A percentile compares a stretch with the other conserved stretches of the same genome.
Evolutionary conservation across 2,113 vertebrate species (phyloP).

Genomic region (Chaenocephalus aceratus): DNA sequence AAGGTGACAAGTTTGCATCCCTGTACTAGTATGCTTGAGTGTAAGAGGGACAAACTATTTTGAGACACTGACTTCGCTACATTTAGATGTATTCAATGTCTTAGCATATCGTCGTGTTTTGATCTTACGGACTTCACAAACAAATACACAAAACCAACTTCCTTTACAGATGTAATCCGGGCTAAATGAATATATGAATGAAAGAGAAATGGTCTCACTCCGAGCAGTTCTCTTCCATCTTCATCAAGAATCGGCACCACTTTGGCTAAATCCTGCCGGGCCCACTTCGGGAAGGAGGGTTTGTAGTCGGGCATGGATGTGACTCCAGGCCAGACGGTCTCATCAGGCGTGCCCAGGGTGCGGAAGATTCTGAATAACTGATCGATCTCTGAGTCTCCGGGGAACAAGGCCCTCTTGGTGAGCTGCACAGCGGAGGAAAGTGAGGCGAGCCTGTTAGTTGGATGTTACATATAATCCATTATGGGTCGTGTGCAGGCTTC

Average conservation of each 20-base stretch:
- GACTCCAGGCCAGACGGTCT: conserved; percentile 92
- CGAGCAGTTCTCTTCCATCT: conserved; percentile 91
- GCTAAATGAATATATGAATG: neutral
- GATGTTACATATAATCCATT: neutral
- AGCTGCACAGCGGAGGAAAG: conserved; percentile 78
- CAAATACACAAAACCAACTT: neutral
- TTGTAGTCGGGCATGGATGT: conserved; percentile 97
- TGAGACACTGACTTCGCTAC: neutral
- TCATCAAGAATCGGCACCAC: conserved; percentile 93
- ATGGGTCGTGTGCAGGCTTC: neutral
- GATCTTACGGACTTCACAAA: neutral
- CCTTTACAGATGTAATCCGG: neutral
- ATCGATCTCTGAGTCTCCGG: conserved; percentile 95
- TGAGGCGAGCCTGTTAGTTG: neutral
- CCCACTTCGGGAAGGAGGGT: conserved; percentile 95
- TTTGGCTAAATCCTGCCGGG: conserved; percentile 91
- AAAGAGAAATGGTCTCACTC: conserved; percentile 80
- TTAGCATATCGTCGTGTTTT: neutral
- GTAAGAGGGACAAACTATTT: neutral
- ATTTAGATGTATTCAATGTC: neutral
- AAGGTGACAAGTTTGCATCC: no score
- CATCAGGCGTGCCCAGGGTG: conserved; percentile 94
- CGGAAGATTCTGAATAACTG: conserved; percentile 96
- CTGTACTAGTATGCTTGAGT: neutral
- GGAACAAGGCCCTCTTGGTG: conserved; percentile 91